These are phyloP conservation scores for Nanorana parkeri DNA, from an alignment of 2,113 vertebrate species.

Conservation along the genomic window DNA sequence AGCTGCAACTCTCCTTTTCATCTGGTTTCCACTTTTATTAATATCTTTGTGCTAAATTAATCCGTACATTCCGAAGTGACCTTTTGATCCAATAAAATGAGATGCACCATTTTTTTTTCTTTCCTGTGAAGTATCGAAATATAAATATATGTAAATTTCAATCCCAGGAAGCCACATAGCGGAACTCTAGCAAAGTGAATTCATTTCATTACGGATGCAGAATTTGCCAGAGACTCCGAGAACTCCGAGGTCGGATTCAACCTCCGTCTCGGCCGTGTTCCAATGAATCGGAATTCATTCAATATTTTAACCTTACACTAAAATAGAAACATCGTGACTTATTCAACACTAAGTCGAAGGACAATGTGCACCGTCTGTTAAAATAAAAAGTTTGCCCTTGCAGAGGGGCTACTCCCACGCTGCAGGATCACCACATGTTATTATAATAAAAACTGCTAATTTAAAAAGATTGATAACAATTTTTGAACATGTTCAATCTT, in stretches of 20 bases:
- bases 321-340: no score
- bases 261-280: background rate
- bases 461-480: no score
- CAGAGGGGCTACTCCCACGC: no score
- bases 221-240: background rate
- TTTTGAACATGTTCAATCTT: no score
- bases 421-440: no score
- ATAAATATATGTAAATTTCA: slow-evolving; percentile 23
- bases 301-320: no score
- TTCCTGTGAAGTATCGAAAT: background rate
- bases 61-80: background rate
- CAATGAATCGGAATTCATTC: background rate
- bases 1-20: no score
- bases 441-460: no score
- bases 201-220: background rate
- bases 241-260: no score
- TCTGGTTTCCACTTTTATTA: background rate
- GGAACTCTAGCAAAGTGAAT: background rate
- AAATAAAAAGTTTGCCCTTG: no score
- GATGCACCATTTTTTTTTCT: background rate
- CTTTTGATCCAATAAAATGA: slow-evolving; percentile 16
- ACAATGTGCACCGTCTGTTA: no score
- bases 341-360: no score
- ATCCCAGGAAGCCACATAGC: background rate
- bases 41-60: background rate